Evolutionary conservation across 2,888 invertebrate species (phyloP).

Genomic region (Notodonta ziczac): DNA sequence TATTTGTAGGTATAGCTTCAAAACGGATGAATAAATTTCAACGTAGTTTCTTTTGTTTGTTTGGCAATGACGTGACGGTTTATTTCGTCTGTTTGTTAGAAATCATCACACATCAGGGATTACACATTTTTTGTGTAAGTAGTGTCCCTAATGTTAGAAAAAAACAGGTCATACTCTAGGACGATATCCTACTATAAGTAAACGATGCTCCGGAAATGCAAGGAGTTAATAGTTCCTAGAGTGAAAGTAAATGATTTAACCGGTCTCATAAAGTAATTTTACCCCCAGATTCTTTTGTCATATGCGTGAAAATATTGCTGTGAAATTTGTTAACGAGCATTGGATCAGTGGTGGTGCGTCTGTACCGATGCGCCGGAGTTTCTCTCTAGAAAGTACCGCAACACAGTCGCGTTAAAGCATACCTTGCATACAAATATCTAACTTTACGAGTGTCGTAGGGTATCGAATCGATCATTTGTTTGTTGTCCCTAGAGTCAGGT

Average conservation of each 20-base stretch:
- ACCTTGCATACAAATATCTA: conserved; percentile 80
- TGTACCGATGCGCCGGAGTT: conserved; percentile 70
- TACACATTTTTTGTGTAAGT: no score
- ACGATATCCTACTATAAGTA: no score
- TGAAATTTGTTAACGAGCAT: conserved; percentile 39
- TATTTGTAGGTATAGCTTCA: no score
- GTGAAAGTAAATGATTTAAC: conserved; percentile 5
- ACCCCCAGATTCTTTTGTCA: conserved; percentile 8
- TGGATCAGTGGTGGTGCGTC: conserved; percentile 55
- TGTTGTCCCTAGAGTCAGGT: conserved; percentile 73
- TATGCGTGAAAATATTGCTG: conserved; percentile 47
- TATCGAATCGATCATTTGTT: conserved; percentile 69
- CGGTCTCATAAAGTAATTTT: neutral
- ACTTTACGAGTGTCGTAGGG: conserved; percentile 67
- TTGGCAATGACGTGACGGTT: no score
- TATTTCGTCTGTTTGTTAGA: no score
- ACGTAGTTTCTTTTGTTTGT: no score
- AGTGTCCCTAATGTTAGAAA: no score
- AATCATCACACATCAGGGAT: no score
- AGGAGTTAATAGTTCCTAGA: neutral
- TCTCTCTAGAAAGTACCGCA: conserved; percentile 84
- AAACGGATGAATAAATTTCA: no score
- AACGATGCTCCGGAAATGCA: neutral
- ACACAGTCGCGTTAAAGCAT: conserved; percentile 69
- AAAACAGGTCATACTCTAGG: no score